Evolutionary conservation across 2,888 invertebrate species (phyloP), one percentile per base, ranked within the genome.

Genomic region (Smittia aterrima): DNA sequence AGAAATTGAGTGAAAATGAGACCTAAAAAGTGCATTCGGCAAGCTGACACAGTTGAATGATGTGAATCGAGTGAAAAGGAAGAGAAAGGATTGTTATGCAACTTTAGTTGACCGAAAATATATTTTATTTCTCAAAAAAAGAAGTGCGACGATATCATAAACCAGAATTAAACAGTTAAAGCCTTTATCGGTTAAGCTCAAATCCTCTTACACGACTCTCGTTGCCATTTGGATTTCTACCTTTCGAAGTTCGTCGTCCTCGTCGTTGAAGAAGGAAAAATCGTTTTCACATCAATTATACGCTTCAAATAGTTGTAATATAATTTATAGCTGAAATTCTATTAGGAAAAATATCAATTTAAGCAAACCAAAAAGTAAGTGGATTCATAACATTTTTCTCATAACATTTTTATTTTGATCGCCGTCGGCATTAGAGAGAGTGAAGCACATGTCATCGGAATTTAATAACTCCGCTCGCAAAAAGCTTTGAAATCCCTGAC

Each of bases 51-150:
- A 67, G 25, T 66, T 66, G 40, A 40, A 20, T 40, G n/a, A 24
- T 40, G 76, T 76, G 75, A 62, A 62, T 74, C 22, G 38, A 66
- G 74, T 66, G 74, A 62, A 62, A 32, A 47, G 64, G 62, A 64
- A 73, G 62, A 47, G n/a, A 22, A 62, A 73, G 32, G 38, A 73
- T 32, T 25, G 66, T 66, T 32, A 66, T 66, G 66, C 25, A 66
- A 66, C 18, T 24, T n/a, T 27, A 25, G 27, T 24, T 25, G 20
- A 53, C 20, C 16, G 66, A 66, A 3, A 66, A 66, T 66, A 32
- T 24, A 16, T 62, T 62, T n/a, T 18, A 53, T 18, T 18, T 53
- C 20, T 18, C 20, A 20, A 53, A 7, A 40, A 40, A 11, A 20
- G 20, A 53, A 53, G 53, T 53, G 53, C 4, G 6, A 13, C 2